Percentiles rank a stretch among this genome's conserved stretches.
Evolutionary conservation across 2,797 vertebrate species (phyloP).

Genomic region (Numenius phaeopus): DNA sequence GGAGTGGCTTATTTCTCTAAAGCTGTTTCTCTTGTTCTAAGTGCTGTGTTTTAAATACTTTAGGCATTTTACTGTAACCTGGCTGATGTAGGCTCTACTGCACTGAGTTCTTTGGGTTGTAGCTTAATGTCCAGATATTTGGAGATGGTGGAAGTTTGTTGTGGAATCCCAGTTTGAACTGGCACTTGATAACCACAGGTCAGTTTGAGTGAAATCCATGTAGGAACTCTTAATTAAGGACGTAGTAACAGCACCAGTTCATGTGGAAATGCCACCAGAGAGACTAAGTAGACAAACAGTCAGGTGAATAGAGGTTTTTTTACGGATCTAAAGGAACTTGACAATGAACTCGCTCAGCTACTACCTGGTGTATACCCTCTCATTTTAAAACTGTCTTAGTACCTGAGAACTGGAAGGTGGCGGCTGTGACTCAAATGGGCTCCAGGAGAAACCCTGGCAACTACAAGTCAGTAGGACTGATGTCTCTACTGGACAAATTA

Average conservation of each 20-base stretch:
- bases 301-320: neutral
- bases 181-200: neutral
- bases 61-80: neutral
- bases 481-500: neutral
- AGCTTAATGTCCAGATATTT: neutral
- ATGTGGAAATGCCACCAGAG: neutral
- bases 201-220: neutral
- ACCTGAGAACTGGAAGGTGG: neutral
- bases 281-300: neutral
- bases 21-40: neutral
- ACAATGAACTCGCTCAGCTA: neutral
- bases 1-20: neutral
- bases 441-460: neutral
- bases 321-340: neutral
- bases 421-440: neutral
- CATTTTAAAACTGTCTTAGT: neutral
- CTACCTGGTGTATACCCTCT: neutral
- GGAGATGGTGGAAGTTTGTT: neutral
- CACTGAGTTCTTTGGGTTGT: rapidly evolving
- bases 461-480: neutral
- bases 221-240: neutral
- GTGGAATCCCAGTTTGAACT: neutral
- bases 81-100: neutral
- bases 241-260: neutral
- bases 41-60: neutral